phyloP scores from a whole-genome alignment of 2,888 invertebrate species.

The Drosophila kuntzei region DNA sequence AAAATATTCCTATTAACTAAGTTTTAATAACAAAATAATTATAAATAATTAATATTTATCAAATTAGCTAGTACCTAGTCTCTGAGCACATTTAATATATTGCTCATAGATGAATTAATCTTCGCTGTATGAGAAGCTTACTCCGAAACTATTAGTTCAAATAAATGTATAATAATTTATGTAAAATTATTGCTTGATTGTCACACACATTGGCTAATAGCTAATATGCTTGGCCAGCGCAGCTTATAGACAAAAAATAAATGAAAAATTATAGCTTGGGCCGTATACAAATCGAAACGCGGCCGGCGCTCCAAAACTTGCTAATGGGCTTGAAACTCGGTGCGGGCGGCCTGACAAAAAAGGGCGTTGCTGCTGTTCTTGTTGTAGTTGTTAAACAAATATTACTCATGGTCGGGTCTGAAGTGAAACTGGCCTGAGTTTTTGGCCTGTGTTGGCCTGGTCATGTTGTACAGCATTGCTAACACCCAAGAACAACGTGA shows the following conservation, averaged over 20 bases:
- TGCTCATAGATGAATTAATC: neutral
- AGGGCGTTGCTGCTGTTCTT: conserved; percentile 63
- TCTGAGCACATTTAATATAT: no score
- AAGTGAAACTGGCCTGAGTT: conserved; percentile 31
- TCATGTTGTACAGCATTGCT: conserved; percentile 78
- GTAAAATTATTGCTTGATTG: conserved; percentile 25
- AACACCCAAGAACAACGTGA: conserved; percentile 76
- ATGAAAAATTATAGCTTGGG: conserved; percentile 27
- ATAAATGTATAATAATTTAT: conserved; percentile 22
- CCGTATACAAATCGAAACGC: conserved; percentile 59
- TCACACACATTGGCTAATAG: conserved; percentile 29
- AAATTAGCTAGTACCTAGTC: no score
- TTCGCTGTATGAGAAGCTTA: neutral
- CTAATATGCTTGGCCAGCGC: conserved; percentile 34
- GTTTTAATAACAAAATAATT: no score
- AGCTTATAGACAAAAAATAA: conserved; percentile 14
- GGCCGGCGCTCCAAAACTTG: conserved; percentile 53
- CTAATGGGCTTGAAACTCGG: conserved; percentile 53
- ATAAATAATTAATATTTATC: no score
- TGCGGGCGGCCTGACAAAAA: conserved; percentile 76
- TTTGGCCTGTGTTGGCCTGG: conserved; percentile 45
- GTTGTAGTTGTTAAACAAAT: conserved; percentile 67
- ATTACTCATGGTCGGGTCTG: conserved; percentile 66
- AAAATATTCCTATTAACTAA: no score
- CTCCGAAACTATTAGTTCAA: neutral